phyloP scores from a whole-genome alignment of 2,113 vertebrate genomes.

The Phalacrocorax brasilianus region DNA sequence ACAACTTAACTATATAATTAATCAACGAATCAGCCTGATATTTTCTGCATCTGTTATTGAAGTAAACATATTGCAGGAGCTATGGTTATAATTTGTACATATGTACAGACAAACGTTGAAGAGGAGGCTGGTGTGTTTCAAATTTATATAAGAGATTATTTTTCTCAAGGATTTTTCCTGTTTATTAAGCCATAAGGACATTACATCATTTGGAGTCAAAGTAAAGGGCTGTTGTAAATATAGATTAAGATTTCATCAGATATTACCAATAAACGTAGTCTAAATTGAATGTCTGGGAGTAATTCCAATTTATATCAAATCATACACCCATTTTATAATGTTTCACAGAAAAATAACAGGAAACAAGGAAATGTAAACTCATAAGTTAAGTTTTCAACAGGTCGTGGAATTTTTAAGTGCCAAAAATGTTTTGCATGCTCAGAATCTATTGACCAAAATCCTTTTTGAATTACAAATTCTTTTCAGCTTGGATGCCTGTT shows the following conservation, averaged over 20 bases:
- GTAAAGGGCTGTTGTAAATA: conserved; percentile 12
- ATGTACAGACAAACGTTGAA: background rate
- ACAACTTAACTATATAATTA: background rate
- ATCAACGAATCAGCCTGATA: background rate
- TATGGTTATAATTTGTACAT: background rate
- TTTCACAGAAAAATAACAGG: conserved; percentile 29
- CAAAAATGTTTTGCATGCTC: conserved; percentile 37
- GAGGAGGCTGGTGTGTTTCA: background rate
- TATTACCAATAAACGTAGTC: background rate
- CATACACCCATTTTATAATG: background rate
- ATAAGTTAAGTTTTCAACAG: conserved; percentile 44
- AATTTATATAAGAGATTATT: background rate
- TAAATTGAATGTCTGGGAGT: conserved; percentile 24
- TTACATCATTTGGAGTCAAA: conserved; percentile 17
- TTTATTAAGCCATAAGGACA: background rate
- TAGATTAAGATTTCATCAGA: conserved; percentile 20
- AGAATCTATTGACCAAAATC: conserved; percentile 49
- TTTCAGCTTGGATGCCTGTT: conserved; percentile 64
- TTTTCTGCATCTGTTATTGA: background rate
- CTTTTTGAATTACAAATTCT: conserved; percentile 72
- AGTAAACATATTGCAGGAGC: background rate
- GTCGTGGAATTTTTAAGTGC: conserved; percentile 40
- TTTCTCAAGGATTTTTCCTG: conserved; percentile 19
- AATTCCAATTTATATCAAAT: conserved; percentile 14
- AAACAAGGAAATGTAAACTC: conserved; percentile 37